Percentiles rank a stretch among this genome's conserved stretches.
Evolutionary conservation across 2,113 vertebrate species (phyloP).

Genomic region (Puffinus mauretanicus): DNA sequence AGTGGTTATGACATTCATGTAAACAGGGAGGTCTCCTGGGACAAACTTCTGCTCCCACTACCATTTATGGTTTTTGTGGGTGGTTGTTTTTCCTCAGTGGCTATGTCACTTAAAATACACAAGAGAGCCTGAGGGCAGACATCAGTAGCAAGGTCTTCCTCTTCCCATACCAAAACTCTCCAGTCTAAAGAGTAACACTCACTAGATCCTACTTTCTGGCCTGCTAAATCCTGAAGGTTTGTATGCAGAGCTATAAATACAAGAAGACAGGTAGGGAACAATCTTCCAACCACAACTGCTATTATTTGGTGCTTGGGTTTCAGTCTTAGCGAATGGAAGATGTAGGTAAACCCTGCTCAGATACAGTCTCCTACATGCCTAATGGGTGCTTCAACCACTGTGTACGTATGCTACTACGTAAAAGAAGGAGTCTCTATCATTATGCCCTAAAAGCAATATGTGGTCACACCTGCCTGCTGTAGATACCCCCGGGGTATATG

Average conservation of each 20-base stretch:
- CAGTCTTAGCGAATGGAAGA: neutral
- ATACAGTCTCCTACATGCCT: neutral
- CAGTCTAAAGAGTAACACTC: neutral
- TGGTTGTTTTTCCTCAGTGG: neutral
- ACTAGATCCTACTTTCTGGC: neutral
- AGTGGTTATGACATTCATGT: neutral
- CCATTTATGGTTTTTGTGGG: neutral
- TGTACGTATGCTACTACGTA: accelerated
- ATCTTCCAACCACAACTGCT: neutral
- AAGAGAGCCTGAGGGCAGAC: neutral
- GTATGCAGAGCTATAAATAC: neutral
- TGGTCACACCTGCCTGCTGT: neutral
- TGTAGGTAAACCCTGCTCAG: neutral
- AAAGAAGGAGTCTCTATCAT: neutral
- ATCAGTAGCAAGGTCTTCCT: neutral
- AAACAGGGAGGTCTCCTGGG: neutral
- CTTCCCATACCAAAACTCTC: neutral
- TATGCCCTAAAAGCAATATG: neutral
- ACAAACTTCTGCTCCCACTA: neutral
- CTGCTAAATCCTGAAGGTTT: neutral
- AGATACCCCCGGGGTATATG: neutral
- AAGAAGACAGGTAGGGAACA: neutral
- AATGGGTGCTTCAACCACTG: neutral
- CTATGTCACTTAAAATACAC: neutral
- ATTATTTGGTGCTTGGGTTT: neutral